A percentile compares a stretch with the other conserved stretches of the same genome.
Conservation (phyloP, 2,888 invertebrate genomes). For the Eurytoma californica region DNA sequence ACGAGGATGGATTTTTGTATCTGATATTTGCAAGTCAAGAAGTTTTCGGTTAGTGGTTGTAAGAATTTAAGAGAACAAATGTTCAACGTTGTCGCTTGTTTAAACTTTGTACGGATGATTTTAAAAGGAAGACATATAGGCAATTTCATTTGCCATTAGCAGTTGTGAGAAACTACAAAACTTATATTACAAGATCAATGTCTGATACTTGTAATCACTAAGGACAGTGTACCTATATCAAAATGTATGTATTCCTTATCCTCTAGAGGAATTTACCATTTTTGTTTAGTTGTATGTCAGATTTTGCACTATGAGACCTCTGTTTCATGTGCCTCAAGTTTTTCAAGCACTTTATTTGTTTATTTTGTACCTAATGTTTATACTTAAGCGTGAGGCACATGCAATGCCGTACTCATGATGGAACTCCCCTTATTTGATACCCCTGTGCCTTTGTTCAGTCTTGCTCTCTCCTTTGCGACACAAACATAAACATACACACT, state of each 20-base stretch:
- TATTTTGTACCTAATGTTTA: slow-evolving; percentile 44
- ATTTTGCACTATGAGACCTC: slow-evolving; percentile 21
- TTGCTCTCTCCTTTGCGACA: slow-evolving; percentile 53
- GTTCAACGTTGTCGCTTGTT: neutral
- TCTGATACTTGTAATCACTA: slow-evolving; percentile 8
- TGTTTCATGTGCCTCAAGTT: slow-evolving; percentile 33
- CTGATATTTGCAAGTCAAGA: slow-evolving; percentile 94
- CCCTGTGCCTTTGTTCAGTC: slow-evolving; percentile 55
- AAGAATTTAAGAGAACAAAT: neutral
- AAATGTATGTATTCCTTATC: slow-evolving; percentile 38
- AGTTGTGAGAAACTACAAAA: slow-evolving; percentile 11
- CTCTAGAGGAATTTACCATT: slow-evolving; percentile 31
- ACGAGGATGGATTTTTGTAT: slow-evolving; percentile 91
- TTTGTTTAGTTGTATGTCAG: slow-evolving; percentile 12
- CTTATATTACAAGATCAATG: neutral
- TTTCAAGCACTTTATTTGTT: slow-evolving; percentile 19
- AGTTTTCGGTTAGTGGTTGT: slow-evolving; percentile 81
- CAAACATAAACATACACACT: neutral
- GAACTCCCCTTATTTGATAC: slow-evolving; percentile 35
- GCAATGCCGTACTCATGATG: slow-evolving; percentile 35
- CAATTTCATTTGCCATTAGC: slow-evolving; percentile 16
- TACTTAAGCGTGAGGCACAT: slow-evolving; percentile 26
- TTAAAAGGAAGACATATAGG: slow-evolving; percentile 1
- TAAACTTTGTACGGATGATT: slow-evolving; percentile 7
- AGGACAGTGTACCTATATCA: slow-evolving; percentile 26